Percentiles rank a stretch among this genome's conserved stretches.
These are phyloP conservation scores for Heptranchias perlo DNA, from an alignment of 2,113 vertebrate species.

Conservation along the genomic window DNA sequence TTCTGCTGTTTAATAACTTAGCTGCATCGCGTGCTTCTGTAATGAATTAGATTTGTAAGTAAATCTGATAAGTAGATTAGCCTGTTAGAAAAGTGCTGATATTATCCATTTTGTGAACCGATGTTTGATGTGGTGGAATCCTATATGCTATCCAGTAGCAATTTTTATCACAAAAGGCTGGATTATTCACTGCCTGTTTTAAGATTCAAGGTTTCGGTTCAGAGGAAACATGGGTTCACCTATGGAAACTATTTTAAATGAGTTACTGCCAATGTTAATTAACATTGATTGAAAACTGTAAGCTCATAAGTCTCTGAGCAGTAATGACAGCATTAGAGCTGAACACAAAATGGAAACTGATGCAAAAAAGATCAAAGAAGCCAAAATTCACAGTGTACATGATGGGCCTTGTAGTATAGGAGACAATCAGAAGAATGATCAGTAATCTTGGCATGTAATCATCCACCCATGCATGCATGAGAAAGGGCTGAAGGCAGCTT, in stretches of 20 bases:
- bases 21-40: background rate
- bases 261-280: background rate
- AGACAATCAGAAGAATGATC: background rate
- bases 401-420: background rate
- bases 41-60: conserved; percentile 18
- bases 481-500: background rate
- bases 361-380: conserved; percentile 1
- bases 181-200: background rate
- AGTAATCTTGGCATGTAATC: background rate
- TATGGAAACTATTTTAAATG: background rate
- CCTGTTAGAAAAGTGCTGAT: background rate
- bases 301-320: background rate
- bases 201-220: background rate
- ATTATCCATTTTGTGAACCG: background rate
- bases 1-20: background rate
- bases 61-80: conserved; percentile 23
- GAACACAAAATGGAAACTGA: background rate
- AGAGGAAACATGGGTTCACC: background rate
- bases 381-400: too few relatives aligned
- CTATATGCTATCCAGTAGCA: background rate
- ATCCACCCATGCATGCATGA: background rate
- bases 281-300: conserved; percentile 2
- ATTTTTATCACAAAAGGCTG: background rate
- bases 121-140: background rate
- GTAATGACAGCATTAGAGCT: background rate